A percentile compares a stretch with the other conserved stretches of the same genome.
Evolutionary conservation across 2,797 vertebrate species (phyloP).

Genomic region (Sebastes oblongus): DNA sequence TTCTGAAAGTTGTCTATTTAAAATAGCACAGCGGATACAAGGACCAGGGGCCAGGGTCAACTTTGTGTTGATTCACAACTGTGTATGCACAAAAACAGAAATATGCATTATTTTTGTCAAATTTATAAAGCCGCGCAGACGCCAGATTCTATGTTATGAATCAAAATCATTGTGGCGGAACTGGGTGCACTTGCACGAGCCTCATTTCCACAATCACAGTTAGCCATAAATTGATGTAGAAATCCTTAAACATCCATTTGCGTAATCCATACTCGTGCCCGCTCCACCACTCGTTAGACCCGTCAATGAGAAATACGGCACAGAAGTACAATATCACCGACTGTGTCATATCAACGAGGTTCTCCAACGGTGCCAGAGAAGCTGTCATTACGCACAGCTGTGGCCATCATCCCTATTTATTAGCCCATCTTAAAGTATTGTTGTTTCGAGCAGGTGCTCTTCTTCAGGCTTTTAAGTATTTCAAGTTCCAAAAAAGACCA

Average conservation of each 20-base stretch:
- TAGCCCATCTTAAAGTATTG: too few species aligned
- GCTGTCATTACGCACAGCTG: not conserved
- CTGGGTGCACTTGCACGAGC: not conserved
- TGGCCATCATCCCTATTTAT: not conserved
- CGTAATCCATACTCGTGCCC: not conserved
- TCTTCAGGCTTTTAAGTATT: too few species aligned
- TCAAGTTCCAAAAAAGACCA: too few species aligned
- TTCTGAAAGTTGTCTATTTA: too few species aligned
- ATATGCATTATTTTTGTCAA: too few species aligned
- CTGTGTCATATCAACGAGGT: not conserved
- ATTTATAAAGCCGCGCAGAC: too few species aligned
- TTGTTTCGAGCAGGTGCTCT: too few species aligned
- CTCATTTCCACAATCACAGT: not conserved
- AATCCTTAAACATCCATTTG: not conserved
- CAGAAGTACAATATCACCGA: not conserved
- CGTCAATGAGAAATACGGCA: not conserved
- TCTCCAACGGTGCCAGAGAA: not conserved
- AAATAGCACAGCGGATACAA: too few species aligned
- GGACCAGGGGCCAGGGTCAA: not conserved
- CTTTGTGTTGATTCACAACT: not conserved
- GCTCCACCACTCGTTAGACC: not conserved
- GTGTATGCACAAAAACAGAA: not conserved
- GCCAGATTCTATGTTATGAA: not conserved
- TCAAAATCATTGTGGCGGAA: not conserved
- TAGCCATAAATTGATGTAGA: not conserved